Percentiles rank a stretch among this genome's conserved stretches.
phyloP scores from a whole-genome alignment of 2,797 vertebrate genomes.

The Sebastes hubbsi region DNA sequence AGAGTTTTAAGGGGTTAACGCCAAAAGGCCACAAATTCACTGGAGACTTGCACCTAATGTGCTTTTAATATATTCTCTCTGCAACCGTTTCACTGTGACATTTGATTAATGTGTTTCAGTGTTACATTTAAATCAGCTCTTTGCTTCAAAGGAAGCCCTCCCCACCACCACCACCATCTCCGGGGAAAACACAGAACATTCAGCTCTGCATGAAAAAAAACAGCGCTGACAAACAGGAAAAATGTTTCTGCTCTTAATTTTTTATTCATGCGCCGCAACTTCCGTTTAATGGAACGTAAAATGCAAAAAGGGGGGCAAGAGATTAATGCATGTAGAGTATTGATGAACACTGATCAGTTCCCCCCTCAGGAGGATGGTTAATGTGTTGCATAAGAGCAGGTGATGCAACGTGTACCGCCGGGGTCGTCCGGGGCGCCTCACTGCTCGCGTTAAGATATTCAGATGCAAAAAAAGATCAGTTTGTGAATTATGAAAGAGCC shows the following conservation, averaged over 20 bases:
- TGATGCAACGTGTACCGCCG: conserved; percentile 33
- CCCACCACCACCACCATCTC: background rate
- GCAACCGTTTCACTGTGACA: background rate
- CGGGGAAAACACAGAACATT: conserved; percentile 7
- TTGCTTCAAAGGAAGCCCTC: conserved; percentile 34
- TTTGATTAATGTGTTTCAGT: conserved; percentile 19
- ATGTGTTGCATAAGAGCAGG: conserved; percentile 54
- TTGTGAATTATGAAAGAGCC: conserved; percentile 36
- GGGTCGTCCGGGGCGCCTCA: conserved; percentile 14
- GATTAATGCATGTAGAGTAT: conserved; percentile 37
- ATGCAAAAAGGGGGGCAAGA: conserved; percentile 21
- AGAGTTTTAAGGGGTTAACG: background rate
- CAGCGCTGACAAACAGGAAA: conserved; percentile 34
- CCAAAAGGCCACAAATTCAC: background rate
- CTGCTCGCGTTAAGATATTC: background rate
- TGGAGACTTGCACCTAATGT: conserved; percentile 7
- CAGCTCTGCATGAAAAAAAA: conserved; percentile 19
- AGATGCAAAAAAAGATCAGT: background rate
- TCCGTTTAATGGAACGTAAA: conserved; percentile 30
- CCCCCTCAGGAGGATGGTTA: conserved; percentile 6
- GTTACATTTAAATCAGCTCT: conserved; percentile 16
- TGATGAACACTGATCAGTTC: conserved; percentile 1
- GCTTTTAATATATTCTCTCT: background rate
- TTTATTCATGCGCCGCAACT: conserved; percentile 39
- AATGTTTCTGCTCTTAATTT: conserved; percentile 23